Conservation (phyloP, 2,113 vertebrate species). For the Corapipo altera region DNA sequence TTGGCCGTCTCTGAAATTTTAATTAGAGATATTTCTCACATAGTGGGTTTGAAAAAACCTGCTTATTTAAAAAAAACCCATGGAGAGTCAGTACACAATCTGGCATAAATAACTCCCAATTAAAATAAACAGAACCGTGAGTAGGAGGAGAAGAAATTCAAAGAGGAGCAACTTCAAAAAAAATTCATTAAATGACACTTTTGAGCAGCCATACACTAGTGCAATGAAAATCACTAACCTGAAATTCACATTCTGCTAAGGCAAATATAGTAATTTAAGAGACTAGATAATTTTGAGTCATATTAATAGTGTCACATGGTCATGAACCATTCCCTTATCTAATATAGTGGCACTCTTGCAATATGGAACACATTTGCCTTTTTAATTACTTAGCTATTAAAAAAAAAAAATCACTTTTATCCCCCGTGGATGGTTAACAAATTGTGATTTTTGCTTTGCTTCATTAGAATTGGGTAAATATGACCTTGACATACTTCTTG, state of each 20-base stretch:
- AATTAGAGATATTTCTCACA: too few relatives aligned
- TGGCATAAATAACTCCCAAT: conserved; percentile 37
- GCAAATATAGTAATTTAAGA: conserved; percentile 66
- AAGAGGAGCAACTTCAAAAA: conserved; percentile 33
- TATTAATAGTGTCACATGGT: conserved; percentile 65
- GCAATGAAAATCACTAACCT: conserved; percentile 65
- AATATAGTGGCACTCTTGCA: conserved; percentile 55
- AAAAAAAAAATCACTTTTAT: conserved; percentile 24
- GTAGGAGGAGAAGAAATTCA: conserved; percentile 14
- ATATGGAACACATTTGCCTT: conserved; percentile 62
- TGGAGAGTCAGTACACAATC: conserved; percentile 21
- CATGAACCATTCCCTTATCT: conserved; percentile 58
- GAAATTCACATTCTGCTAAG: conserved; percentile 69
- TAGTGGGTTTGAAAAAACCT: conserved; percentile 37
- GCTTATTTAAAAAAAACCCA: not conserved
- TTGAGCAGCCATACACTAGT: conserved; percentile 48
- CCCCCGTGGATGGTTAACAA: conserved; percentile 57
- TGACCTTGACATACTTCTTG: conserved; percentile 67
- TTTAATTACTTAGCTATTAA: conserved; percentile 70
- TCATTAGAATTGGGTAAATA: conserved; percentile 50
- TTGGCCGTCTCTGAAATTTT: too few relatives aligned
- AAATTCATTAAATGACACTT: conserved; percentile 52
- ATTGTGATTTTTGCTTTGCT: conserved; percentile 64
- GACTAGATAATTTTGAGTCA: conserved; percentile 61
- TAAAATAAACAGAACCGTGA: conserved; percentile 59